A percentile compares a stretch with the other conserved stretches of the same genome.
phyloP scores from a whole-genome alignment of 2,888 invertebrate genomes.

The Sclerodermus sp. region DNA sequence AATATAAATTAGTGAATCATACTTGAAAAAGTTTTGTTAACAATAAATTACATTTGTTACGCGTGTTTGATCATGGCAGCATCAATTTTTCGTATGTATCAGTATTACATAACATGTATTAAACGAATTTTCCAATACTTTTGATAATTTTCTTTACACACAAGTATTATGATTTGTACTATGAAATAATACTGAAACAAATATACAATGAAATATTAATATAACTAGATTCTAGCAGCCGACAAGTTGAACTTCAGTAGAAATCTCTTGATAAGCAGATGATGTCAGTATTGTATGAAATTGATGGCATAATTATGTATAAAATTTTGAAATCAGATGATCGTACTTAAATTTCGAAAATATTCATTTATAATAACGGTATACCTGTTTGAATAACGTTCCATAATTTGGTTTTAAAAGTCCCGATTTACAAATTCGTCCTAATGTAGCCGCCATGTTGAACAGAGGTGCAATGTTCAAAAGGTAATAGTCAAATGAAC shows the following conservation, averaged over 20 bases:
- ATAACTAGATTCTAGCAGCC: conserved; percentile 47
- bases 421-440: conserved; percentile 83
- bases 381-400: conserved; percentile 73
- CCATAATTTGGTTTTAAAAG: conserved; percentile 76
- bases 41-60: neutral
- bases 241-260: conserved; percentile 30
- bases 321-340: neutral
- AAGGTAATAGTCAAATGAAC: conserved; percentile 33
- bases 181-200: neutral
- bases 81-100: conserved; percentile 31
- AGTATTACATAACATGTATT: conserved; percentile 46
- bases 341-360: neutral
- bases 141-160: neutral
- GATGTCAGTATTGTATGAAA: conserved; percentile 12
- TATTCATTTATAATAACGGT: conserved; percentile 32
- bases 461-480: conserved; percentile 51
- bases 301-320: neutral
- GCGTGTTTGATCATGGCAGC: conserved; percentile 36
- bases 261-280: conserved; percentile 2
- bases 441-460: conserved; percentile 87
- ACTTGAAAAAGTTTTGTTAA: neutral
- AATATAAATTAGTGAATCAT: no score
- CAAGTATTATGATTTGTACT: neutral
- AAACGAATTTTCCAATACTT: conserved; percentile 11
- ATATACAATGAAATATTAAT: conserved; percentile 10